These are phyloP conservation scores for Ophion costatus DNA, from an alignment of 2,888 invertebrate genomes.

Conservation along the genomic window DNA sequence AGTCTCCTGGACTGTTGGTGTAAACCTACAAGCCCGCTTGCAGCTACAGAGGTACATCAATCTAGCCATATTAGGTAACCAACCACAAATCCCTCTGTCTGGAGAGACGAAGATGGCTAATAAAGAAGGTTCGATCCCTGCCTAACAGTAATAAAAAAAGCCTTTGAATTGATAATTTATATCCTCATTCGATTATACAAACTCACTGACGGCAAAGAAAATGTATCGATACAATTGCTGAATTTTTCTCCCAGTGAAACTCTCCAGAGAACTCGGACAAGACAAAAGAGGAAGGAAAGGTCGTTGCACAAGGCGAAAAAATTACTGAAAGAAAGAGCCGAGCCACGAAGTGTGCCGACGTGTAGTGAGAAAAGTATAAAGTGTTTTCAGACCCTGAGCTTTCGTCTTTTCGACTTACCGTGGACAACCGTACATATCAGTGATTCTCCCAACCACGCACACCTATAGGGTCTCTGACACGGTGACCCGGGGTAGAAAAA, in stretches of 20 bases:
- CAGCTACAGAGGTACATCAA: conserved; percentile 30
- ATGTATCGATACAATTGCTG: conserved; percentile 19
- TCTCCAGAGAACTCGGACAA: conserved; percentile 2
- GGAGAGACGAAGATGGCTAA: conserved; percentile 3
- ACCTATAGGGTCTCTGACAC: conserved; percentile 72
- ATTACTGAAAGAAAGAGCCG: conserved; percentile 24
- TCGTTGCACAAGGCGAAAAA: not conserved
- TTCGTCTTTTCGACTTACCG: conserved; percentile 39
- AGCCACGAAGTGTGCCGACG: conserved; percentile 3
- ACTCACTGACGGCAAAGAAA: not conserved
- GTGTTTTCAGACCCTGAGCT: conserved; percentile 31
- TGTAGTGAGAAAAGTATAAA: conserved; percentile 61
- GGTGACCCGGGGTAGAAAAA: conserved; percentile 72
- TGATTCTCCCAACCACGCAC: conserved; percentile 1
- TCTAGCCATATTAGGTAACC: conserved; percentile 7
- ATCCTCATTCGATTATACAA: not conserved
- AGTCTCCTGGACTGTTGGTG: conserved; percentile 46
- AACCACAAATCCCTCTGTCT: conserved; percentile 28
- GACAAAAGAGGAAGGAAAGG: not conserved
- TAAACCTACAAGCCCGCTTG: conserved; percentile 23
- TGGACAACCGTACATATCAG: conserved; percentile 1
- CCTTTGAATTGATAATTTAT: conserved; percentile 31
- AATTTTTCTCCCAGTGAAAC: conserved; percentile 24
- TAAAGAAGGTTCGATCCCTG: conserved; percentile 27
- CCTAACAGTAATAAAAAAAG: not conserved